Evolutionary conservation across 2,888 invertebrate genomes (phyloP).

Genomic region (Polydrusus pterygomalis): DNA sequence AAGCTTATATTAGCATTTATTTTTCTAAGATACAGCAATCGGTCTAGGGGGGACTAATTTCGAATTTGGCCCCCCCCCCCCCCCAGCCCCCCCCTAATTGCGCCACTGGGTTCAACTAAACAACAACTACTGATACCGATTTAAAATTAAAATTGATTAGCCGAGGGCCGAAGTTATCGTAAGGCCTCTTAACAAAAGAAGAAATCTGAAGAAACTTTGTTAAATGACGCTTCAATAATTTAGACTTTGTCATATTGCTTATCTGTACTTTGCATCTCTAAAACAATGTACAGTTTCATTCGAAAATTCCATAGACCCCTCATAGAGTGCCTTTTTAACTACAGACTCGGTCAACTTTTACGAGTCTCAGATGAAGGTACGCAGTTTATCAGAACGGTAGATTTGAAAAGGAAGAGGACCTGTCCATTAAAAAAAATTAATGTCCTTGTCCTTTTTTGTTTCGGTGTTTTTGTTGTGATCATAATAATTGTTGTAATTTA

Average conservation of each 20-base stretch:
- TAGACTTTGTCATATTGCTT: constrained; percentile 51
- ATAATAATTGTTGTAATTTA: constrained; percentile 50
- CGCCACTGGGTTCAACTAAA: too few relatives aligned
- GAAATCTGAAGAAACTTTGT: constrained; percentile 36
- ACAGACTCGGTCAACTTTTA: constrained; percentile 37
- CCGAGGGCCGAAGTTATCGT: not conserved
- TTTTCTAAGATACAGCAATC: too few relatives aligned
- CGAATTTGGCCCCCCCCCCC: too few relatives aligned
- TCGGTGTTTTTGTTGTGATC: constrained; percentile 47
- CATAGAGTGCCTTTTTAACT: constrained; percentile 12
- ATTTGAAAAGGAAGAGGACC: constrained; percentile 48
- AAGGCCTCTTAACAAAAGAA: constrained; percentile 33
- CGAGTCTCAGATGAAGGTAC: constrained; percentile 28
- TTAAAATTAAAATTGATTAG: not conserved
- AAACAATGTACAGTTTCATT: constrained; percentile 48
- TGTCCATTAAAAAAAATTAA: constrained; percentile 54
- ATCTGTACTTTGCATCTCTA: constrained; percentile 43
- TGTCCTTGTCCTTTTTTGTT: constrained; percentile 47
- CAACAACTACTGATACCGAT: too few relatives aligned
- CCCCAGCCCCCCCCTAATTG: too few relatives aligned
- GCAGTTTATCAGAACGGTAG: constrained; percentile 46
- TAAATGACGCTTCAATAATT: constrained; percentile 47
- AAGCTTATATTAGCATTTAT: too few relatives aligned
- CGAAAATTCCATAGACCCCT: constrained; percentile 19
- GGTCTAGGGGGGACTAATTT: too few relatives aligned